Base-by-base conservation (phyloP, 2,888 invertebrate species). In the Habroteleia sp. region DNA sequence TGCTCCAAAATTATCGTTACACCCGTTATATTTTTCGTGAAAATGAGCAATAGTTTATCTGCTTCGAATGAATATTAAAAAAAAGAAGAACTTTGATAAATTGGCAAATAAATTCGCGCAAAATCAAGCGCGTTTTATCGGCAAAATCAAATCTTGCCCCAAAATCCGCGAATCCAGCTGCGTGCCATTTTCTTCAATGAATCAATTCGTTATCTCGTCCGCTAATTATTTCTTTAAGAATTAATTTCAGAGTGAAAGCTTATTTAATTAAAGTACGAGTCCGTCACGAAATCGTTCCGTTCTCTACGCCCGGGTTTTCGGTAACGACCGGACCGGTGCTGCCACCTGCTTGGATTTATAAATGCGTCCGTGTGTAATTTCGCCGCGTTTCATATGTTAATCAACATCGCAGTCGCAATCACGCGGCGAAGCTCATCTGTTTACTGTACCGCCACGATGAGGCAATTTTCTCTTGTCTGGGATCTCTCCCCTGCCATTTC, bases 341-440 rank as follows among this genome's bases (percentile, higher is more conserved):
- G 48, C 46, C 69, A 71, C 54, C 72, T 75, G 73, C 54, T 50
- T 29, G 63, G 42, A 23, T 63, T 72, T 42, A 62, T 63, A 69
- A 74, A 74, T 77, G n/a, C n/a, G 66, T 58, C 42, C 58, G 58
- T 35, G 23, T 66, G 66, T 74, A 76, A 79, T 80, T 75, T 71
- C 33, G 69, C 76, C 58, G 66, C 76, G 52, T 52, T 72, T 74
- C 77, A 62, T 75, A 76, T 76, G 78, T 79, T 79, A 79, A 79
- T 79, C 80, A 79, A 80, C 77, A 60, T 69, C 33, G 66, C 68
- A 72, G 62, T 74, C 68, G 76, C 73, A 80, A 79, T 80, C 77
- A 74, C 63, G 41, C 73, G 62, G 66, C 52, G 71, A 74, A 56
- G 50, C 74, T 76, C 76, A 71, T 77, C 77, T 77, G 74, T 73